phyloP scores from a whole-genome alignment of 2,888 invertebrate genomes.

The Neria commutata region DNA sequence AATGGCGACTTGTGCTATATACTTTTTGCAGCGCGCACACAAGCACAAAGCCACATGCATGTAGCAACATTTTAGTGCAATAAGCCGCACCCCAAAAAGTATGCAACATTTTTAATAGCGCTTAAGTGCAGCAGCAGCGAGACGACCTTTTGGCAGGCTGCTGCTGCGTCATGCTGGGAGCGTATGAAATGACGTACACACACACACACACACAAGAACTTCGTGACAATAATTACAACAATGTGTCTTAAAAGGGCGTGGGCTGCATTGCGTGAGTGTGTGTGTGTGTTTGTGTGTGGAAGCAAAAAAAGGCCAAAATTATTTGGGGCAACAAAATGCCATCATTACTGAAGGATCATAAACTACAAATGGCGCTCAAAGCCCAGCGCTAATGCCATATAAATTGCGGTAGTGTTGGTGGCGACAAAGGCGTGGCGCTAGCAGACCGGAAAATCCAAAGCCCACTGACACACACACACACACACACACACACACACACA shows the following conservation, averaged over 20 bases:
- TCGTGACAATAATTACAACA: neutral
- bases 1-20: no score
- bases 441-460: constrained; percentile 1
- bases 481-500: neutral
- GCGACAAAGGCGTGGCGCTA: no score
- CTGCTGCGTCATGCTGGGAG: neutral
- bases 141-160: neutral
- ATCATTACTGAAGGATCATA: constrained; percentile 11
- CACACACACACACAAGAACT: constrained; percentile 2
- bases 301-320: constrained; percentile 2
- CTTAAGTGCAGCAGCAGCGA: no score
- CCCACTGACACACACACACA: neutral
- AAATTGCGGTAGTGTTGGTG: no score
- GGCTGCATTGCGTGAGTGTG: no score
- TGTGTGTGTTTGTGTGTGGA: no score
- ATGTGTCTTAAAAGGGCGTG: neutral
- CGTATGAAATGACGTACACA: neutral
- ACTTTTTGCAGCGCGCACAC: no score
- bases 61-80: no score
- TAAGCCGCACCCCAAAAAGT: no score
- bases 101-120: no score
- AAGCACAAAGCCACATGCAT: no score
- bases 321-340: constrained; percentile 7
- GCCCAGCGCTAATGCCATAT: no score
- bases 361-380: constrained; percentile 13